Conservation (phyloP, 2,797 vertebrate species). For the Gymnoscopelus microlampas region DNA sequence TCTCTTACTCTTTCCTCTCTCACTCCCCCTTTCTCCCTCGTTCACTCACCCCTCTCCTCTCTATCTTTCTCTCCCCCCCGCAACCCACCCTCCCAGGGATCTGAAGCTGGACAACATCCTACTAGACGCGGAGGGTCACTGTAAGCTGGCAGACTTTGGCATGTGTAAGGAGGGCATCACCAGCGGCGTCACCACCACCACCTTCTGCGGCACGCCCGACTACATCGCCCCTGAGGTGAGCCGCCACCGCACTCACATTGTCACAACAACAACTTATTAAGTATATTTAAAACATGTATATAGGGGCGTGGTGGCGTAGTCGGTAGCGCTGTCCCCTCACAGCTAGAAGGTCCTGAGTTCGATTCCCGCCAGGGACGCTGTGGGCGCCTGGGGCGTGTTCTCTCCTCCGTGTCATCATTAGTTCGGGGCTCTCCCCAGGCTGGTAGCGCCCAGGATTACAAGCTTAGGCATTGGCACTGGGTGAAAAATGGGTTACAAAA, state of each 20-base stretch:
- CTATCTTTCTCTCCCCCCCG: conserved; percentile 16
- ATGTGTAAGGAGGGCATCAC: conserved; percentile 99
- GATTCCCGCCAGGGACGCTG: no score
- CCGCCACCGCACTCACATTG: not conserved
- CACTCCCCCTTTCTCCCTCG: not conserved
- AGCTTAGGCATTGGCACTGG: no score
- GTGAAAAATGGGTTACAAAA: no score
- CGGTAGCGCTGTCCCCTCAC: no score
- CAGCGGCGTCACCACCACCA: conserved; percentile 95
- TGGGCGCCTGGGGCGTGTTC: no score
- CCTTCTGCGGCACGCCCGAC: conserved; percentile 97
- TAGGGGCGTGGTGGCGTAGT: no score
- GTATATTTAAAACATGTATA: no score
- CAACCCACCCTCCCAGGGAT: conserved; percentile 82
- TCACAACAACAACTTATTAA: no score
- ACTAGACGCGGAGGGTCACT: conserved; percentile 97
- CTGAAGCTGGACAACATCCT: conserved; percentile 99
- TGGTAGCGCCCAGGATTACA: no score
- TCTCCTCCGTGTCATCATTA: no score
- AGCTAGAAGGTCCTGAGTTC: no score
- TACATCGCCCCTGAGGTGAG: conserved; percentile 97
- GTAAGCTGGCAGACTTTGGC: conserved; percentile 97
- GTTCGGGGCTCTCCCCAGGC: no score
- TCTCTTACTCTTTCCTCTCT: conserved; percentile 11
- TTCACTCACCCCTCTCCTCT: not conserved